Percentiles rank a stretch among this genome's conserved stretches.
phyloP scores from a whole-genome alignment of 2,113 vertebrate genomes.

The Falco punctatus region DNA sequence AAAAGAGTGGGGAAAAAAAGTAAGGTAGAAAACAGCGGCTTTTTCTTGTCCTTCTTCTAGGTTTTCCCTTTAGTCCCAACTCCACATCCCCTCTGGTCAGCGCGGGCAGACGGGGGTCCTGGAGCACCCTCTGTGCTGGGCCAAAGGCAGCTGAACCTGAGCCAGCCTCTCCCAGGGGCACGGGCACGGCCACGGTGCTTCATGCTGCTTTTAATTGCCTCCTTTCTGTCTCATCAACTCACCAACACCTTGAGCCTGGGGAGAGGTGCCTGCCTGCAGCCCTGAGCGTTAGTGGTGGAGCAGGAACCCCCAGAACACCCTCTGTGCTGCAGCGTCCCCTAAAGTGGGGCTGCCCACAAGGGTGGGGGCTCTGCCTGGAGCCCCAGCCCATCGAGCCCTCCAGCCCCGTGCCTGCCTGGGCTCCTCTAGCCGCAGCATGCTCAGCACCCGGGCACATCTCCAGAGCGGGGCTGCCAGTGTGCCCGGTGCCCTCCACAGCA shows the following conservation, averaged over 20 bases:
- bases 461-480: accelerated
- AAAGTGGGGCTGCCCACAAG: accelerated
- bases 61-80: background rate
- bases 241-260: background rate
- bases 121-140: background rate
- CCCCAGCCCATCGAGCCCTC: background rate
- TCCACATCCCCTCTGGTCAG: accelerated
- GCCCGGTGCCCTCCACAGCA: accelerated
- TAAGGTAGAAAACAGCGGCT: background rate
- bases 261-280: background rate
- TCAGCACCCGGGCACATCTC: accelerated
- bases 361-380: accelerated
- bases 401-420: background rate
- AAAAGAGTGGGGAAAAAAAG: accelerated
- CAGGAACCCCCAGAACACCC: too few species aligned
- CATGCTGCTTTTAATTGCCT: background rate
- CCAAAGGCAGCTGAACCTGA: background rate
- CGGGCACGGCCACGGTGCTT: accelerated
- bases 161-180: background rate
- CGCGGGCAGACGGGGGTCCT: accelerated
- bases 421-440: accelerated
- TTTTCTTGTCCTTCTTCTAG: background rate
- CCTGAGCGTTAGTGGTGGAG: accelerated
- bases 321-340: background rate
- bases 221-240: background rate